phyloP scores from a whole-genome alignment of 2,113 vertebrate species.

The Gallinago undulata region DNA sequence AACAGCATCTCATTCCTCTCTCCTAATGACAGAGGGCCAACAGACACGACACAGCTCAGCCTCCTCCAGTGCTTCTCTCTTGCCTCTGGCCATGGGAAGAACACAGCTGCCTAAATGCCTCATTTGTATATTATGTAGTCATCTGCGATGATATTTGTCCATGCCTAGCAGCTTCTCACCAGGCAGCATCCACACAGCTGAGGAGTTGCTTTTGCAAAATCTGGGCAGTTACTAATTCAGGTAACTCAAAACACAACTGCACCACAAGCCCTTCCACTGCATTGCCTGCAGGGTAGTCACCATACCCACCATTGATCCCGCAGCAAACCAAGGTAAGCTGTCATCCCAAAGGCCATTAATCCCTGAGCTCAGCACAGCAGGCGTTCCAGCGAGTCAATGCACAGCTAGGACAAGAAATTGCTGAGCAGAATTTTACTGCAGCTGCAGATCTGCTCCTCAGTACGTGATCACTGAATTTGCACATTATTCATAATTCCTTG shows the following conservation, averaged over 20 bases:
- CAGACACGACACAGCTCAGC: background rate
- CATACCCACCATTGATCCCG: background rate
- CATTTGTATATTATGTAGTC: background rate
- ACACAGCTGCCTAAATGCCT: background rate
- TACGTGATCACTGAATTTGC: background rate
- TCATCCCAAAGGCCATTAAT: background rate
- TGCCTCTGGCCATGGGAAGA: background rate
- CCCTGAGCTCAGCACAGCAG: background rate
- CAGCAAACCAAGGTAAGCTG: background rate
- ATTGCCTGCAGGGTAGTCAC: background rate
- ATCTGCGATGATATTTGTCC: background rate
- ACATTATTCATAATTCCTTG: background rate
- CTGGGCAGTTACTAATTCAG: background rate
- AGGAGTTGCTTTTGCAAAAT: background rate
- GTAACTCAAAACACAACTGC: background rate
- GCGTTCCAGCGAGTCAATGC: background rate
- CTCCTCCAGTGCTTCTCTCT: background rate
- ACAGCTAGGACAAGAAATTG: background rate
- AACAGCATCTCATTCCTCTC: background rate
- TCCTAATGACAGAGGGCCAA: accelerated
- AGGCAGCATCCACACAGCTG: background rate
- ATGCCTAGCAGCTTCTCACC: background rate
- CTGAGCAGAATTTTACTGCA: background rate
- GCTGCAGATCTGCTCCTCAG: background rate
- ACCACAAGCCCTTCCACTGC: background rate